These are phyloP conservation scores for Chrysolina oricalcia DNA, from an alignment of 2,888 invertebrate species.

Conservation along the genomic window DNA sequence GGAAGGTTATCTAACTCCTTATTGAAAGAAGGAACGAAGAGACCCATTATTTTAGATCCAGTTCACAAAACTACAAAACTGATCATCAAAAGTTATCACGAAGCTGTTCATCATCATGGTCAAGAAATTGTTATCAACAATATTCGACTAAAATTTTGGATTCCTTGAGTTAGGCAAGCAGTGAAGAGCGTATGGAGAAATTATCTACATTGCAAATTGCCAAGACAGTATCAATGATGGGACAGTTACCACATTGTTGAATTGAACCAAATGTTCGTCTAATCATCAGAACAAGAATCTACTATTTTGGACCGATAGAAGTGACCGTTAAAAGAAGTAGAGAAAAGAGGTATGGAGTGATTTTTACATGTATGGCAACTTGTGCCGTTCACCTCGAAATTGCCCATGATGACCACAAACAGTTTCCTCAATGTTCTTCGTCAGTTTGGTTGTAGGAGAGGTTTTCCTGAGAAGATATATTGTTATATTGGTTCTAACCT, in stretches of 20 bases:
- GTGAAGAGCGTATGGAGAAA: no score
- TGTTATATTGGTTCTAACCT: background rate
- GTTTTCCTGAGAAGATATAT: slow-evolving; percentile 53
- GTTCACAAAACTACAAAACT: no score
- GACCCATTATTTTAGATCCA: no score
- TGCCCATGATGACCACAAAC: slow-evolving; percentile 25
- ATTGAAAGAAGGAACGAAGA: no score
- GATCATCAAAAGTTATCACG: no score
- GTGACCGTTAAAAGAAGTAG: background rate
- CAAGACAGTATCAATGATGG: slow-evolving; percentile 19
- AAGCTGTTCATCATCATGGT: no score
- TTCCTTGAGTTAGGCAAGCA: no score
- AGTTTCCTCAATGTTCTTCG: no score
- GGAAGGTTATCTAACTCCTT: no score
- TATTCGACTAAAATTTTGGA: no score
- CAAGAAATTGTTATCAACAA: no score
- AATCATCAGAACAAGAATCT: slow-evolving; percentile 37
- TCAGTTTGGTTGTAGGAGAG: slow-evolving; percentile 18
- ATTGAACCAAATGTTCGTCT: slow-evolving; percentile 27
- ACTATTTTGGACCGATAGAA: slow-evolving; percentile 39
- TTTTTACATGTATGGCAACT: slow-evolving; percentile 32
- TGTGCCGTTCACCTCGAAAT: slow-evolving; percentile 34
- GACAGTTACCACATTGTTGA: slow-evolving; percentile 30
- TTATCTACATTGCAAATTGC: slow-evolving; percentile 22
- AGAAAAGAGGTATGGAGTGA: slow-evolving; percentile 26